Percentiles rank a stretch among this genome's conserved stretches.
Evolutionary conservation across 2,888 invertebrate genomes (phyloP).

Genomic region (Microlaimidae sp.): DNA sequence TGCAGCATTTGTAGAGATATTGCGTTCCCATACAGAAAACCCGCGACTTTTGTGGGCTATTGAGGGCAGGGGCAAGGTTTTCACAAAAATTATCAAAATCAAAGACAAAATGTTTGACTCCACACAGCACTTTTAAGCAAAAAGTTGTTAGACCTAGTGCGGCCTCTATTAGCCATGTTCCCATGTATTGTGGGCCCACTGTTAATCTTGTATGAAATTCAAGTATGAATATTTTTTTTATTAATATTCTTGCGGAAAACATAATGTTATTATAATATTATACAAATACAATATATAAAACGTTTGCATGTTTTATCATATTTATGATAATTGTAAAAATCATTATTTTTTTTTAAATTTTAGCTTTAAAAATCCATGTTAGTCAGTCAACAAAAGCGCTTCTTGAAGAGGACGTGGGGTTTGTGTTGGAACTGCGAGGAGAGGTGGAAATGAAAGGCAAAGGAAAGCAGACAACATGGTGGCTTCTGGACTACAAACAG

Average conservation of each 20-base stretch:
- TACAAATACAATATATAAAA: neutral
- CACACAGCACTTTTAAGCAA: no score
- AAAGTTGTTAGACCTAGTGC: no score
- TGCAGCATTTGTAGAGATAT: no score
- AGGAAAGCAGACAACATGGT: slow-evolving; percentile 18
- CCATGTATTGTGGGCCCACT: no score
- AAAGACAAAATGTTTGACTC: no score
- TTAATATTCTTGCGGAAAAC: slow-evolving; percentile 3
- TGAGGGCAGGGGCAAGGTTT: no score
- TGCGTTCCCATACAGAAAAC: no score
- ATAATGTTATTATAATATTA: slow-evolving; percentile 10
- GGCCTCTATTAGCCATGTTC: no score
- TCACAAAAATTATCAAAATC: no score
- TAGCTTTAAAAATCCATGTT: slow-evolving; percentile 34
- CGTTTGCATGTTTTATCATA: neutral
- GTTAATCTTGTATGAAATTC: slow-evolving; percentile 34
- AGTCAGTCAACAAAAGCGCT: slow-evolving; percentile 29
- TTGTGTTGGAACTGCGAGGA: slow-evolving; percentile 31
- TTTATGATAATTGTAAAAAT: neutral
- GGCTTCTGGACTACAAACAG: slow-evolving; percentile 10
- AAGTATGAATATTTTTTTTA: slow-evolving; percentile 31
- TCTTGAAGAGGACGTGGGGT: slow-evolving; percentile 25
- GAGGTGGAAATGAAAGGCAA: slow-evolving; percentile 36
- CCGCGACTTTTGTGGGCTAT: no score
- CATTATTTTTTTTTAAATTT: slow-evolving; percentile 14